These are phyloP conservation scores for Micrastur ruficollis DNA, from an alignment of 2,797 vertebrate species.

Conservation along the genomic window DNA sequence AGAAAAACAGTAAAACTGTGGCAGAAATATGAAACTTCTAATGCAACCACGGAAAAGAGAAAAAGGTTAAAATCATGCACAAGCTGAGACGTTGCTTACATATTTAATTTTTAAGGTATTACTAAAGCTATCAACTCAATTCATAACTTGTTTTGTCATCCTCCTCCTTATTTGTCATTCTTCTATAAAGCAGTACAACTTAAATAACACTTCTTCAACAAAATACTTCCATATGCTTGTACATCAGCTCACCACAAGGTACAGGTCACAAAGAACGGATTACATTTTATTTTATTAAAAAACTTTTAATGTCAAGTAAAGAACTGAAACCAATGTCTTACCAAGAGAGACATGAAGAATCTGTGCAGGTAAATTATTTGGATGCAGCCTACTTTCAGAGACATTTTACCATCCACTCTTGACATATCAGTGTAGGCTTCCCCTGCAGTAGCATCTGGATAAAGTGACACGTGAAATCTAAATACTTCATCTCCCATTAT, in stretches of 20 bases:
- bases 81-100: not conserved
- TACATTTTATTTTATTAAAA: not conserved
- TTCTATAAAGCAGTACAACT: not conserved
- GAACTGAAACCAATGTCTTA: conserved; percentile 64
- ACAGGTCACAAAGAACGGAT: not conserved
- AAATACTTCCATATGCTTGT: not conserved
- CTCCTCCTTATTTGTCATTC: not conserved
- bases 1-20: not conserved
- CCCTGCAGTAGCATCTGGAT: conserved; percentile 88
- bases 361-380: conserved; percentile 93
- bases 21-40: not conserved
- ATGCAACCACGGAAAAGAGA: not conserved
- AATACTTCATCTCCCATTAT: conserved; percentile 96
- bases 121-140: not conserved
- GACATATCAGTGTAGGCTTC: conserved; percentile 85
- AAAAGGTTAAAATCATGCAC: not conserved
- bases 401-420: conserved; percentile 87
- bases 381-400: conserved; percentile 92
- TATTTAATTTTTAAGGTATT: not conserved
- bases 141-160: not conserved
- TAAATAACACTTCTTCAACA: not conserved
- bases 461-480: conserved; percentile 86
- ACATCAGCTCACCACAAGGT: not conserved
- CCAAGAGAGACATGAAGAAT: conserved; percentile 91
- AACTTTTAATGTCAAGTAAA: not conserved